Base-by-base conservation (phyloP, 2,113 vertebrate genomes). In the Calyptomena viridis region DNA sequence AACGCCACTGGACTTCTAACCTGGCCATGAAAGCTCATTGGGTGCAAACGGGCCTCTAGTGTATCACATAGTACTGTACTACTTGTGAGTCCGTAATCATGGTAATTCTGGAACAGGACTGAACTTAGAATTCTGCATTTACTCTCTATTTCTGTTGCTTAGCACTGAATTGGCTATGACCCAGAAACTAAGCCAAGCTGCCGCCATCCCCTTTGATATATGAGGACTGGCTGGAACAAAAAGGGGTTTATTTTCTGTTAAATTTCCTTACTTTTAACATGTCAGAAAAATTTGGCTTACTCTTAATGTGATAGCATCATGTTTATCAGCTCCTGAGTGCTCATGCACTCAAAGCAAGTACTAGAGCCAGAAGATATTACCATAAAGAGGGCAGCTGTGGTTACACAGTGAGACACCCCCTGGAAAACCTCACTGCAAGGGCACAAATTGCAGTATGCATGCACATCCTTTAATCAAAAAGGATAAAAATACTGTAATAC, bases 121-220 rank as follows among this genome's bases (percentile, higher is more conserved):
- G 47, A 17, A 25, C 68, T 60, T 40, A 15, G 55, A 62, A 40
- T 23, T n/a, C 40, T 62, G 30, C 30, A 31, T 1, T 40, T 39
- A 14, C 47, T 55, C 24, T 60, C n/a, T 9, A 53, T 47, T 60
- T 35, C 47, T 68, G 20, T 18, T 47, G 64, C 20, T 68, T 6
- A 30, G 20, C 12, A 6, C 40, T 60, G n/a, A 47, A 47, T 40
- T 68, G 24, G 17, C 62, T 47, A 6, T 12, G 47, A 62, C 14
- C n/a, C 25, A 62, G 55, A 62, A 55, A 31, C 14, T 19, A 27
- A 76, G 17, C 21, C n/a, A 47, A 68, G n/a, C 19, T 0, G 0
- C 24, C 7, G 15, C 6, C n/a, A 52, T 42, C 19, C 24, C 39
- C 47, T 69, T 47, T 69, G 63, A 23, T 60, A 76, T 31, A 55